A percentile compares a stretch with the other conserved stretches of the same genome.
These are phyloP conservation scores for Palythoa heliodiscus DNA, from an alignment of 92 coral and sea anemone genomes.

Conservation along the genomic window DNA sequence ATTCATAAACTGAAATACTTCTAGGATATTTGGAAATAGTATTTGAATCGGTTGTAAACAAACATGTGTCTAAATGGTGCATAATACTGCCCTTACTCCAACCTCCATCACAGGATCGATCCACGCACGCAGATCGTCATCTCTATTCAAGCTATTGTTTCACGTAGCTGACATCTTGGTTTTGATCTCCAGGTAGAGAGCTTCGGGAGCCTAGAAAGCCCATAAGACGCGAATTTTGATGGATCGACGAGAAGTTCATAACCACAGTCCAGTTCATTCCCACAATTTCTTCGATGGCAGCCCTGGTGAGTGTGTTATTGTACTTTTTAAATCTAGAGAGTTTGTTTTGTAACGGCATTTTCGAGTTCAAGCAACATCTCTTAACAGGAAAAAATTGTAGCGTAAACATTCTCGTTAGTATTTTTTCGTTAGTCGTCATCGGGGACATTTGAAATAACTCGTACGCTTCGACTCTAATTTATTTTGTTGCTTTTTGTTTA, in stretches of 20 bases:
- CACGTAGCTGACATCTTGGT: slow-evolving; percentile 79
- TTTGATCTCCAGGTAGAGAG: slow-evolving; percentile 78
- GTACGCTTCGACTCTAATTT: slow-evolving; percentile 11
- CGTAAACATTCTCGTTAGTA: slow-evolving; percentile 27
- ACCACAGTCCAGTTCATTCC: slow-evolving; percentile 98
- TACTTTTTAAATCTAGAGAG: slow-evolving; percentile 41
- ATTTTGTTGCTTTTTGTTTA: slow-evolving; percentile 40
- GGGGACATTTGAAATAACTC: background rate
- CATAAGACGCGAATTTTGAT: slow-evolving; percentile 47
- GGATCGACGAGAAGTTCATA: slow-evolving; percentile 98
- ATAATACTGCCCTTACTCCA: slow-evolving; percentile 70
- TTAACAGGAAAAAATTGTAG: slow-evolving; percentile 52
- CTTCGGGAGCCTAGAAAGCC: slow-evolving; percentile 39
- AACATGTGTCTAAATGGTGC: slow-evolving; percentile 87
- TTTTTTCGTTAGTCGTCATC: background rate
- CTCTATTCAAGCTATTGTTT: slow-evolving; percentile 85
- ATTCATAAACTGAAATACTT: slow-evolving; percentile 47
- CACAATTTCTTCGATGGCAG: slow-evolving; percentile 95
- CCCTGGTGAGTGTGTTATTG: slow-evolving; percentile 83
- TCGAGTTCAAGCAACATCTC: slow-evolving; percentile 49
- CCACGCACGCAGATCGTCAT: slow-evolving; percentile 89
- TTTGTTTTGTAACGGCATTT: slow-evolving; percentile 62
- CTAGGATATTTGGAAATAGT: slow-evolving; percentile 67
- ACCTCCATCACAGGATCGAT: slow-evolving; percentile 71
- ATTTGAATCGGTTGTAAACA: slow-evolving; percentile 83